Conservation (phyloP, 2,797 vertebrate species). For the Oryzias dopingdopingensis region DNA sequence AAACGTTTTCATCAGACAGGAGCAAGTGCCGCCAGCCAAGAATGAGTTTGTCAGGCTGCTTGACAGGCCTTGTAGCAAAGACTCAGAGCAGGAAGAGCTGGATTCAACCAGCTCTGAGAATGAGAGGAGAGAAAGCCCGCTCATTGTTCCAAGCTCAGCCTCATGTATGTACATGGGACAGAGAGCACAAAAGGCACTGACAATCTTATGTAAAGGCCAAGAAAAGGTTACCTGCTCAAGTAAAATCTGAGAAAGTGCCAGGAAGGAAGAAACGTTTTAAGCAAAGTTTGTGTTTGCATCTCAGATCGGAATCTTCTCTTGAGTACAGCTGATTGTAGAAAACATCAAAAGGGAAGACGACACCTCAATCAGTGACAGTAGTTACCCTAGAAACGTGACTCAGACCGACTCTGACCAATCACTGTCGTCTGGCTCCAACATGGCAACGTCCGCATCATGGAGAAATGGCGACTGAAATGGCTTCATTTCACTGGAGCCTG, state of each 20-base stretch:
- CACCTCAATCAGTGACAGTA: no score
- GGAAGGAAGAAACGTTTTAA: constrained; percentile 2
- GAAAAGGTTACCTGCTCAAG: constrained; percentile 16
- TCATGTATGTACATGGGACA: constrained; percentile 35
- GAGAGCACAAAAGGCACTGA: constrained; percentile 19
- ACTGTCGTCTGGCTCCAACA: no score
- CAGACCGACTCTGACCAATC: no score
- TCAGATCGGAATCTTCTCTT: neutral
- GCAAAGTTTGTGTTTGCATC: constrained; percentile 1
- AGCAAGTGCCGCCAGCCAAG: constrained; percentile 63
- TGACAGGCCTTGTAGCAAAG: constrained; percentile 61
- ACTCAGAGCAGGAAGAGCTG: constrained; percentile 38
- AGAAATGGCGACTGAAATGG: no score
- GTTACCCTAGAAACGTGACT: no score
- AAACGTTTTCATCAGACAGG: constrained; percentile 75
- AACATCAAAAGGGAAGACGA: constrained; percentile 9
- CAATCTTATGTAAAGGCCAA: constrained; percentile 30
- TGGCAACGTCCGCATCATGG: no score
- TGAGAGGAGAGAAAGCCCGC: constrained; percentile 25
- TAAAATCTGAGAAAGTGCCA: neutral
- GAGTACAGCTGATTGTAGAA: neutral
- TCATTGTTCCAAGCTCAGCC: constrained; percentile 35
- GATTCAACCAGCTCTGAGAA: constrained; percentile 29
- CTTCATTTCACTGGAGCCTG: no score
- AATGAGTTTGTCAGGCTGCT: constrained; percentile 70